These are phyloP conservation scores for Tetranychus urticae DNA, from an alignment of 1,140 invertebrate genomes.

Conservation along the genomic window DNA sequence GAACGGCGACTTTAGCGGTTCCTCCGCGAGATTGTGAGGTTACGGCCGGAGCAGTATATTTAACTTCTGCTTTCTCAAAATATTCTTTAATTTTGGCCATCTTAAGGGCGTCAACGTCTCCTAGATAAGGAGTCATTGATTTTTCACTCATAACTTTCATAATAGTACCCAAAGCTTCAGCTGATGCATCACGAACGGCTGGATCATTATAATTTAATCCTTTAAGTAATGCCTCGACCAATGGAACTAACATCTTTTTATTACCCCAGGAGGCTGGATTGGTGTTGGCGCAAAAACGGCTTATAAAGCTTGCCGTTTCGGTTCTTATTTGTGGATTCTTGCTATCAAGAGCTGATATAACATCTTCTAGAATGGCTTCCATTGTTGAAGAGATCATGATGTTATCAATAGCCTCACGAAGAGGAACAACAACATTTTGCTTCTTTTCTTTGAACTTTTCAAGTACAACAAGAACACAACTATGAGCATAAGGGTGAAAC, in stretches of 20 bases:
- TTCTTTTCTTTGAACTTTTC: slow-evolving; percentile 99
- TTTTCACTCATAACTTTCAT: slow-evolving; percentile 86
- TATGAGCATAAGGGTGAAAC: slow-evolving; percentile 52
- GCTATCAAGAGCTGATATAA: slow-evolving; percentile 56
- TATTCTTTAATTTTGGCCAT: slow-evolving; percentile 85
- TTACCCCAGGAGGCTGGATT: slow-evolving; percentile 46
- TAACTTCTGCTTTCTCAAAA: slow-evolving; percentile 70
- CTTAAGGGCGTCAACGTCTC: slow-evolving; percentile 70
- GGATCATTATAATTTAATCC: slow-evolving; percentile 65
- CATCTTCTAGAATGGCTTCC: slow-evolving; percentile 65
- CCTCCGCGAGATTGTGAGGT: slow-evolving; percentile 8
- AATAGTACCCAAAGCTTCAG: slow-evolving; percentile 74
- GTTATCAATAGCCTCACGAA: slow-evolving; percentile 78
- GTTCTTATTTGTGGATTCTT: slow-evolving; percentile 87
- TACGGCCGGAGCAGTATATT: slow-evolving; percentile 2
- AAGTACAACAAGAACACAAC: slow-evolving; percentile 49
- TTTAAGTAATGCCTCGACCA: slow-evolving; percentile 52
- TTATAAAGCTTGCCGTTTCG: slow-evolving; percentile 68
- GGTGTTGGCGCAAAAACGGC: slow-evolving; percentile 51
- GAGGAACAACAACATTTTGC: slow-evolving; percentile 50
- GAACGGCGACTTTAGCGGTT: slow-evolving; percentile 6
- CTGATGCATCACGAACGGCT: slow-evolving; percentile 51
- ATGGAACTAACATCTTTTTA: slow-evolving; percentile 74
- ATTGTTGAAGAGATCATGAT: slow-evolving; percentile 54
- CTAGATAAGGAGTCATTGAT: slow-evolving; percentile 52